Percentiles rank a stretch among this genome's conserved stretches.
These are phyloP conservation scores for Peribatodes rhomboidaria DNA, from an alignment of 2,888 invertebrate genomes.

Conservation along the genomic window DNA sequence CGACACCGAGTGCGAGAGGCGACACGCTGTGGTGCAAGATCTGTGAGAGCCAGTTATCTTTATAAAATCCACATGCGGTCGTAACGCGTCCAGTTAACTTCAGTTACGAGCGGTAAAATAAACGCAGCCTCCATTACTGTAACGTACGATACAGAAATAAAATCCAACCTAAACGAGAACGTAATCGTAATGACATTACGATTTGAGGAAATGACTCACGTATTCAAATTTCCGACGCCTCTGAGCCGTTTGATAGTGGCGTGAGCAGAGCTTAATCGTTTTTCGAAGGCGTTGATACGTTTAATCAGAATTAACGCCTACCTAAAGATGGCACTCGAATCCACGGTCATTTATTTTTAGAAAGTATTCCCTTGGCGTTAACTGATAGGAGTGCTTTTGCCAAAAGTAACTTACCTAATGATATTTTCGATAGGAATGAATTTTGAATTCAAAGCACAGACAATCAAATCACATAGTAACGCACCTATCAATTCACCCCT, in stretches of 20 bases:
- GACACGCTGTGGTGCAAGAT: slow-evolving; percentile 54
- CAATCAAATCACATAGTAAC: neutral
- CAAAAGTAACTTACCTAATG: neutral
- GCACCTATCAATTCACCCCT: slow-evolving; percentile 22
- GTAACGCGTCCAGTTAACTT: slow-evolving; percentile 65
- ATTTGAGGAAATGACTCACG: slow-evolving; percentile 52
- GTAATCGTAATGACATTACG: slow-evolving; percentile 54
- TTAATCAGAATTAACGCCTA: slow-evolving; percentile 13
- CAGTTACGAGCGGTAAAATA: slow-evolving; percentile 82
- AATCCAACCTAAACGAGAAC: slow-evolving; percentile 64
- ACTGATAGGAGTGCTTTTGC: neutral
- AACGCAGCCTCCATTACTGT: slow-evolving; percentile 78
- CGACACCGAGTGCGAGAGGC: slow-evolving; percentile 56
- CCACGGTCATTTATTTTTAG: neutral
- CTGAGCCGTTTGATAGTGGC: slow-evolving; percentile 4
- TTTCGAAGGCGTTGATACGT: neutral
- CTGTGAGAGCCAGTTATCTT: slow-evolving; percentile 62
- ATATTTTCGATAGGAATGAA: neutral
- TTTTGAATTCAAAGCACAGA: neutral
- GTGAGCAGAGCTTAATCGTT: slow-evolving; percentile 13
- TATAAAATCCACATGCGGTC: slow-evolving; percentile 76
- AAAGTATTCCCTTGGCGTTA: neutral
- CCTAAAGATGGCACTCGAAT: neutral
- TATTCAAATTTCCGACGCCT: slow-evolving; percentile 36
- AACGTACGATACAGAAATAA: slow-evolving; percentile 77